Evolutionary conservation across 1,140 invertebrate genomes (phyloP), one percentile per base, ranked within the genome.

Genomic region (Zaprionus tsacasi): DNA sequence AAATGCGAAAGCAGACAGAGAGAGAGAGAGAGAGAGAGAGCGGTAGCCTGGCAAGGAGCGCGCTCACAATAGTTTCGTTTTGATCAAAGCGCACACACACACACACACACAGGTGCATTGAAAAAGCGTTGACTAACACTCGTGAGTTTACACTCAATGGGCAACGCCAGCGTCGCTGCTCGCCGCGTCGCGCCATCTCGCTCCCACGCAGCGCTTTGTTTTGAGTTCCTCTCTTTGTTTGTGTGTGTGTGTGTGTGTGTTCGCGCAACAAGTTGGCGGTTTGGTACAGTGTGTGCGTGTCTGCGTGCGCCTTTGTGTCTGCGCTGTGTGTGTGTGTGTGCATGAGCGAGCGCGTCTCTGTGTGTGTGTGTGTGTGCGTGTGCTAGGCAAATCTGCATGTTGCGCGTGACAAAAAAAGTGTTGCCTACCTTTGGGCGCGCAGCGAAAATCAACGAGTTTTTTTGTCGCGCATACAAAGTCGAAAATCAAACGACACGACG

Each of bases 201-300:
- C 50, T 33, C 68, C 82, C 82, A 82, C 79, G 76, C 76, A 77
- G 65, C 57, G 71, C 61, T 77, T 88, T 86, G 82, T 86, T 86
- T 79, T 88, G 79, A 88, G 79, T 74, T 73, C 61, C 63, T 77
- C 77, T 78, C 77, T 21, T 21, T 21, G 21, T 21, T 21, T 45
- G 40, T 45, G 79, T 70, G 72, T 77, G 59, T 50, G 59, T 50
- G 21, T 45, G 40, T 45, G 79, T 70, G 72, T 77, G 59, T 50
- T 58, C 73, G 79, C 52, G 83, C 82, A 86, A 86, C 82, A 86
- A 86, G 82, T 86, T 86, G 82, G 57, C 58, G 48, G 35, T 17
- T 35, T 54, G 45, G 17, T 35, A 30, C 27, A 30, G 27, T n/a
- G 33, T 36, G 25, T 21, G 27, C 15, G 38, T 36, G 25, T n/a